Evolutionary conservation across 2,888 invertebrate species (phyloP), one percentile per base, ranked within the genome.

Genomic region (Xestia rhomboidea): DNA sequence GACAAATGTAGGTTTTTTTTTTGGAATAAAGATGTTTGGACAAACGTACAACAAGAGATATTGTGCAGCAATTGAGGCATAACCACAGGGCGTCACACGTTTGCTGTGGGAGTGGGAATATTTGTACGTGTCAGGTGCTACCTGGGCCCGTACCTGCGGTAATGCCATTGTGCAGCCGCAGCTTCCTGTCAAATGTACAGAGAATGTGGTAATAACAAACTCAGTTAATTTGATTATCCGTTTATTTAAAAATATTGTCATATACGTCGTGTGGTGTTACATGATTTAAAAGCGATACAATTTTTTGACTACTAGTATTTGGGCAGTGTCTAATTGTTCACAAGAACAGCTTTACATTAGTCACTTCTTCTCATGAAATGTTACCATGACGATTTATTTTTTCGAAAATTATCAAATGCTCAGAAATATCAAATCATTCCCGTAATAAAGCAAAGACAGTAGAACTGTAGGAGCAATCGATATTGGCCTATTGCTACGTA

Each of bases 101-200:
- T 83, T 87, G 82, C 88, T 91, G 90, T 90, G 89, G 88, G 90
- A 90, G 91, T 90, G 88, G 88, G 90, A 90, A 89, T 87, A 90
- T 91, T 88, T 91, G 92, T 92, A 91, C 92, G 92, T 94, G 94
- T 93, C 94, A 95, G 94, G 93, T 95, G 94, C 91, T 93, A 92
- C 93, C 91, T 92, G 90, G 91, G 88, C 76, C 74, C 83, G 86
- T 95, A 95, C 95, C 95, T 95, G 95, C 91, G 89, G 87, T 91
- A 90, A 90, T 89, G 81, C 90, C 88, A 92, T 92, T 93, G 93
- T 93, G 77, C 84, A 68, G 76, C 84, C 76, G 73, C 81, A 76
- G 74, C 57, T 69, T 84, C 77, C 86, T 88, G 79, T 77, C 84
- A 84, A 87, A 87, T 82, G 66, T 80, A 69, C 67, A 77, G 57